These are phyloP conservation scores for Emydura subglobosa DNA, from an alignment of 2,113 vertebrate genomes.

Conservation along the genomic window DNA sequence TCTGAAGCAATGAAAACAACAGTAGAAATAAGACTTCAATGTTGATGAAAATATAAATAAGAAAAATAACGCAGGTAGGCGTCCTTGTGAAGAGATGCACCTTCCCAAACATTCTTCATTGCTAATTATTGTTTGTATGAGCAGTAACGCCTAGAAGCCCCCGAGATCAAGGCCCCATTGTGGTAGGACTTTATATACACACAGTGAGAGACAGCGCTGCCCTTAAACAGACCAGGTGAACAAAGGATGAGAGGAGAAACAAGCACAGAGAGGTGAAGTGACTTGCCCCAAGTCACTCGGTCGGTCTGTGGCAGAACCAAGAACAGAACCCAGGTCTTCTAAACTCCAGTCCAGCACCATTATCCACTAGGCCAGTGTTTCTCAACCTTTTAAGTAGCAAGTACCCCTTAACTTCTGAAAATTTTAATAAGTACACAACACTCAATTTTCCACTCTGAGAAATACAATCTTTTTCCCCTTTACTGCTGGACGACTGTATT, in stretches of 20 bases:
- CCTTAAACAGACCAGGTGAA: neutral
- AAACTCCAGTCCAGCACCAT: neutral
- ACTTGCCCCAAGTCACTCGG: neutral
- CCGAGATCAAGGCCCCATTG: accelerated
- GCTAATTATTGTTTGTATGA: accelerated
- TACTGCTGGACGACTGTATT: too few relatives aligned
- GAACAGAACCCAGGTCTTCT: neutral
- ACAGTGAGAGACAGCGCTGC: neutral
- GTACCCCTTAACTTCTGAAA: too few relatives aligned
- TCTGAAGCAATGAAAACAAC: neutral
- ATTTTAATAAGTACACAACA: too few relatives aligned
- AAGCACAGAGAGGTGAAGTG: neutral
- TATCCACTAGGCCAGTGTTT: neutral
- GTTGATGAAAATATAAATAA: neutral
- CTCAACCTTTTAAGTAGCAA: too few relatives aligned
- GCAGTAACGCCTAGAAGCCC: neutral
- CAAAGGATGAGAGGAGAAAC: neutral
- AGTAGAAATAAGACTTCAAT: neutral
- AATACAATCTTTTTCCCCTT: too few relatives aligned
- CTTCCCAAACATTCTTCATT: neutral
- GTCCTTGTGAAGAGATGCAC: neutral
- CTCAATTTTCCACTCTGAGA: too few relatives aligned
- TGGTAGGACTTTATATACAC: neutral
- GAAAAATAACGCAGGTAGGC: neutral
- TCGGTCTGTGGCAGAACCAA: neutral